phyloP scores from a whole-genome alignment of 2,888 invertebrate species.

The Ophion costatus region DNA sequence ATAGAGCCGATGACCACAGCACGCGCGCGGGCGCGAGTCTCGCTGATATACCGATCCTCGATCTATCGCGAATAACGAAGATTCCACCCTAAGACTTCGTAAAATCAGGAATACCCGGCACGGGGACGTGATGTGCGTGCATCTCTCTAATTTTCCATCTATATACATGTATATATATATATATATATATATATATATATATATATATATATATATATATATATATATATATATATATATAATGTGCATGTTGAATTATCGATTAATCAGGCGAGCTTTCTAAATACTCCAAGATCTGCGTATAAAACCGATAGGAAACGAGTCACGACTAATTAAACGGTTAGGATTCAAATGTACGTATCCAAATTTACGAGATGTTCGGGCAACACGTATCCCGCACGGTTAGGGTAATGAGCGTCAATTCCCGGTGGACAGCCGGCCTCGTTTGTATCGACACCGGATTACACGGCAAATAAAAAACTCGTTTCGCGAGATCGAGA shows the following conservation, averaged over 20 bases:
- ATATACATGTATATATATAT: not conserved
- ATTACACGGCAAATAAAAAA: not conserved
- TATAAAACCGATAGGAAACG: constrained; percentile 31
- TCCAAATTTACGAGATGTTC: constrained; percentile 32
- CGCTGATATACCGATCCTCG: constrained; percentile 40
- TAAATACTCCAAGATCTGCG: constrained; percentile 41
- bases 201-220: not conserved
- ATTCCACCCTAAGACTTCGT: constrained; percentile 48
- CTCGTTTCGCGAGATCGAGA: not conserved
- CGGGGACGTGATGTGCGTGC: constrained; percentile 4
- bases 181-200: not conserved
- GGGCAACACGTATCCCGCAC: not conserved
- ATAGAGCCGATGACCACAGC: constrained; percentile 59
- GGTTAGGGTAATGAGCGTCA: constrained; percentile 6
- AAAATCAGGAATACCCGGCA: constrained; percentile 7
- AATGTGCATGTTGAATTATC: constrained; percentile 24
- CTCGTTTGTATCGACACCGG: constrained; percentile 10
- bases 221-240: not conserved
- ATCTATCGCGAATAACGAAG: constrained; percentile 53
- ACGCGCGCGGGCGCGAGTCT: constrained; percentile 51
- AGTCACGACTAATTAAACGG: constrained; percentile 31
- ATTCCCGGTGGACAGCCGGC: not conserved
- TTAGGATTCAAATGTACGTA: constrained; percentile 17
- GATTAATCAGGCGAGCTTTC: constrained; percentile 56
- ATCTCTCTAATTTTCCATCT: not conserved